Evolutionary conservation across 92 coral and sea anemone genomes (phyloP), one percentile per base, ranked within the genome.

Genomic region (Desmophyllum pertusum): DNA sequence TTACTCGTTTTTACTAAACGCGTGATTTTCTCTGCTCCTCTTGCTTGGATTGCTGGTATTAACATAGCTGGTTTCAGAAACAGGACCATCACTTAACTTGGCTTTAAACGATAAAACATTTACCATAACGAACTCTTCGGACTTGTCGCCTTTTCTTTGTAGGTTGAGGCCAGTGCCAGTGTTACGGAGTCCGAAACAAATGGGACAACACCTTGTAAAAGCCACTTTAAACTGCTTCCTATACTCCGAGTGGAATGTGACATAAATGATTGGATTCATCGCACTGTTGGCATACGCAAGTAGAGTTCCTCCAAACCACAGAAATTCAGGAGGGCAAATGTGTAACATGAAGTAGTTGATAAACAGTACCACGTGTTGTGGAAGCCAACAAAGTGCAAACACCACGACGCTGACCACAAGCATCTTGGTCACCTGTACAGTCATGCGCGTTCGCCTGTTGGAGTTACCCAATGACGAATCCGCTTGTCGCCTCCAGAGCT

Each of bases 401-500:
- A 14, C 86, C 71, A 72, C 70, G 38, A 72, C 86, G 21, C 78
- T 73, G 23, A 36, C 79, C 30, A 82, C 51, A 14, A 82, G 73
- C 86, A 82, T 82, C 59, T 82, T 82, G 21, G 71, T 73, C 33
- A 82, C 86, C 57, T 73, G 70, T 3, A 53, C 57, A 3, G 79
- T 73, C 86, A 82, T 82, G 70, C 70, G 78, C 23, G 23, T 71
- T 51, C 79, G 72, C 8, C 79, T 55, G 10, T 55, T 57, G 31
- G 86, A 71, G 30, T 71, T 38, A 15, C 72, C 80, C 3, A 82
- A 71, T 21, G 83, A 67, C 41, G 86, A 82, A 23, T 35, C 29
- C 10, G 85, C 87, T 78, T 75, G 85, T 1, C 87, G 90, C 67
- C 80, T 79, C 90, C 93, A 89, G 2, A 92, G 67, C 43, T 76